Evolutionary conservation across 1,140 invertebrate genomes (phyloP), one percentile per base, ranked within the genome.

Genomic region (Arion vulgaris): DNA sequence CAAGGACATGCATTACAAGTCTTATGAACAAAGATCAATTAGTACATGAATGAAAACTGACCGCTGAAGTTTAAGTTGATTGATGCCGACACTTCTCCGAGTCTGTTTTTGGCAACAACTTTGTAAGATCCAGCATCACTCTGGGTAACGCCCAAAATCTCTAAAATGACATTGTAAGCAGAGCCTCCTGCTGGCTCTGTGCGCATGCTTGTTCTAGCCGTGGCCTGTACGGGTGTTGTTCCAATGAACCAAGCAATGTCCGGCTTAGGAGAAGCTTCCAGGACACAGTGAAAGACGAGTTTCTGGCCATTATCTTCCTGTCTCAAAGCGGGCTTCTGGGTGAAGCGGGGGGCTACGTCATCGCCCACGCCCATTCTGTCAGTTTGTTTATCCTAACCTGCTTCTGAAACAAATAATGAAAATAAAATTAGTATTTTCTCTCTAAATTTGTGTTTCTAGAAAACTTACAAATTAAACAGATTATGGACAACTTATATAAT

Each of bases 31-130:
- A n/a, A n/a, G n/a, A n/a, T n/a, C n/a, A n/a, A n/a, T n/a, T n/a
- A n/a, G n/a, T n/a, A 45, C 15, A 45, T 45, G 15, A 45, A 15
- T 15, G 15, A 45, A 45, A 9, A 90, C 90, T 88, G 84, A 92
- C 91, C 88, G 84, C 97, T 98, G 93, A 99, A 99, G 94, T 99
- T 99, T 90, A 99, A 95, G 93, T 98, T 99, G 93, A 99, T 99
- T 88, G 97, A 98, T 86, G 98, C 98, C 83, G 97, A 96, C 90
- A 99, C 97, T 94, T 99, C 98, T 91, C 98, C 98, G 94, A 97
- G 96, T 93, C 96, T 97, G 93, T 99, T 99, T 93, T 97, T 98
- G 87, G 98, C 98, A 93, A 97, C 97, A 89, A 99, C 97, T 93
- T 98, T 98, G 94, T 99, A 99, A 79, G 98, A 95, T 89, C 98